A percentile compares a stretch with the other conserved stretches of the same genome.
Evolutionary conservation across 2,888 invertebrate genomes (phyloP).

Genomic region (Blastobasis adustella): DNA sequence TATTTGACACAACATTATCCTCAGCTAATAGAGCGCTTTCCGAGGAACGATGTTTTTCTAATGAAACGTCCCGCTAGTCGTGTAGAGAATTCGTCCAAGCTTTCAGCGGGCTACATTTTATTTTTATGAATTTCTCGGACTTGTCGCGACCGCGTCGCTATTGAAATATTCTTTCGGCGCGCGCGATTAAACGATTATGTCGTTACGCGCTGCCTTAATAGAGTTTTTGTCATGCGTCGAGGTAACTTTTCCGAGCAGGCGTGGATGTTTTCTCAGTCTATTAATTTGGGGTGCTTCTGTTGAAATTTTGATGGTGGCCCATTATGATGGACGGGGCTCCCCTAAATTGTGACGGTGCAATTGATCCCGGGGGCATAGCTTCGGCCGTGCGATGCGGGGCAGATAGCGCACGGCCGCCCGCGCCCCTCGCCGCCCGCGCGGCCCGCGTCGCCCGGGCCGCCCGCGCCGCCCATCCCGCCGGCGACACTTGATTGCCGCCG

Average conservation of each 20-base stretch:
- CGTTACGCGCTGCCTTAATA: not conserved
- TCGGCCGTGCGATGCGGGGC: too few species aligned
- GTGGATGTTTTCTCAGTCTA: not conserved
- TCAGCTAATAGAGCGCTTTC: constrained; percentile 16
- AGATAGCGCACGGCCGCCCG: not conserved
- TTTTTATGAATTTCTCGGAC: constrained; percentile 5
- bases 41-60: constrained; percentile 17
- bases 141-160: constrained; percentile 8
- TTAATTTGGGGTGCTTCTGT: not conserved
- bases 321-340: constrained; percentile 14
- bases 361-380: constrained; percentile 4
- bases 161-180: constrained; percentile 12
- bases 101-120: constrained; percentile 14
- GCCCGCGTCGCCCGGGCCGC: constrained; percentile 2
- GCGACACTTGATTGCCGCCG: too few species aligned
- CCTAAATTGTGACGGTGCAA: constrained; percentile 24
- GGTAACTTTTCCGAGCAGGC: not conserved
- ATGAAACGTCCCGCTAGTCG: constrained; percentile 21
- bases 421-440: not conserved
- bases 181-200: constrained; percentile 13
- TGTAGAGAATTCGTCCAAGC: constrained; percentile 16
- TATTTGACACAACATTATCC: constrained; percentile 8
- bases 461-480: not conserved
- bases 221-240: not conserved
- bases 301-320: constrained; percentile 7